These are phyloP conservation scores for Galago senegalensis DNA, from an alignment of 2,797 vertebrate genomes.

Conservation along the genomic window DNA sequence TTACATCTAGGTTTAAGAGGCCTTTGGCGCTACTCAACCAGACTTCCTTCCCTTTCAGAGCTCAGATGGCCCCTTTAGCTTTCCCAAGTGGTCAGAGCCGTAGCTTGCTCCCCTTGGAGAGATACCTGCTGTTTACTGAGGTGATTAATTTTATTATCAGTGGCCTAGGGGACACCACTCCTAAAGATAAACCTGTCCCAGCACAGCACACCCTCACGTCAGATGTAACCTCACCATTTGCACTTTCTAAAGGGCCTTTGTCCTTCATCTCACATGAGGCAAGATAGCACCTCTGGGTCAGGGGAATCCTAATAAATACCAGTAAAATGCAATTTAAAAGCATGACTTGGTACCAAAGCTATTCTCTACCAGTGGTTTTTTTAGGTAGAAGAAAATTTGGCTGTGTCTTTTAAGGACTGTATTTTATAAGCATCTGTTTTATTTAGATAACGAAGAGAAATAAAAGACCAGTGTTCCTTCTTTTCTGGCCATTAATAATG, in stretches of 20 bases:
- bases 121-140: background rate
- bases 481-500: background rate
- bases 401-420: background rate
- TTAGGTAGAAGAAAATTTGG: constrained; percentile 14
- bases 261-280: background rate
- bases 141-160: background rate
- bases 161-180: rapidly evolving
- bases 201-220: background rate
- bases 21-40: rapidly evolving
- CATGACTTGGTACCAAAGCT: background rate
- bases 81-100: background rate
- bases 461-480: background rate
- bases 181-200: too few relatives aligned
- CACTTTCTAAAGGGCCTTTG: background rate
- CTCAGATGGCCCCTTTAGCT: background rate
- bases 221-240: background rate
- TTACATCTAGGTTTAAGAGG: background rate
- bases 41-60: background rate
- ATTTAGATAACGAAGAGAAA: constrained; percentile 56
- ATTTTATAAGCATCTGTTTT: constrained; percentile 38
- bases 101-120: background rate
- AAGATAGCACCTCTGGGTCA: background rate
- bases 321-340: background rate
- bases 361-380: background rate
- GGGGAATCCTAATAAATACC: background rate